Evolutionary conservation across 2,113 vertebrate species (phyloP), one percentile per base, ranked within the genome.

Genomic region (Gasterosteus aculeatus): DNA sequence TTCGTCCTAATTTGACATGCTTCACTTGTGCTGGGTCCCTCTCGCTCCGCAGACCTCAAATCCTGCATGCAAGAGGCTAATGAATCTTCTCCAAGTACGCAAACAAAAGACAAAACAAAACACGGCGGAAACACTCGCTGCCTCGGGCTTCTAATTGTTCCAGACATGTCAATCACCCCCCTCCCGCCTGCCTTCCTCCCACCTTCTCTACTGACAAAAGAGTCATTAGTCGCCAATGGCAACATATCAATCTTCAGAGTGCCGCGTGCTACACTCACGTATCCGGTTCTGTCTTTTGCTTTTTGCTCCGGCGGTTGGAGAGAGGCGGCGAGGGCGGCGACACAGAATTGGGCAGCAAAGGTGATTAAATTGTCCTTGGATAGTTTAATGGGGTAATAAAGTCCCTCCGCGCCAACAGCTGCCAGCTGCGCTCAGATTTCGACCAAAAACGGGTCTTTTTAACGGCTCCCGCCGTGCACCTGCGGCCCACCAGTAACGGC

Each of bases 1-100:
- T 12, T 81, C 72, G 78, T 87, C 80, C 88, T 93, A 92, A 94
- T 93, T 93, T 93, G 93, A 93, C 91, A 93, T 92, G 92, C 93
- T 93, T 93, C 87, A 90, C 83, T 93, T 92, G 88, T 91, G 86
- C 85, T 86, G 87, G 84, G 88, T 87, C 87, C 67, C 85, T 87
- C 75, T 85, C 77, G 77, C 87, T 78, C 72, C 18, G 29, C 83
- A 86, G 76, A 79, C 74, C 90, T 85, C 84, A 87, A 85, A 92
- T 91, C 88, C 88, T 89, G 75, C 85, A 84, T 49, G 78, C 82
- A 75, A 81, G 75, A 81, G 84, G 84, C 87, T 92, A 92, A 93
- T 92, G 90, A 94, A 93, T 84, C 84, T 84, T 81, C 82, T 85
- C 81, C 77, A 60, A 65, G 79, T 82, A 80, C 89, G 80, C 77